Base-by-base conservation (phyloP, 1,140 invertebrate species). In the Eciton burchellii region DNA sequence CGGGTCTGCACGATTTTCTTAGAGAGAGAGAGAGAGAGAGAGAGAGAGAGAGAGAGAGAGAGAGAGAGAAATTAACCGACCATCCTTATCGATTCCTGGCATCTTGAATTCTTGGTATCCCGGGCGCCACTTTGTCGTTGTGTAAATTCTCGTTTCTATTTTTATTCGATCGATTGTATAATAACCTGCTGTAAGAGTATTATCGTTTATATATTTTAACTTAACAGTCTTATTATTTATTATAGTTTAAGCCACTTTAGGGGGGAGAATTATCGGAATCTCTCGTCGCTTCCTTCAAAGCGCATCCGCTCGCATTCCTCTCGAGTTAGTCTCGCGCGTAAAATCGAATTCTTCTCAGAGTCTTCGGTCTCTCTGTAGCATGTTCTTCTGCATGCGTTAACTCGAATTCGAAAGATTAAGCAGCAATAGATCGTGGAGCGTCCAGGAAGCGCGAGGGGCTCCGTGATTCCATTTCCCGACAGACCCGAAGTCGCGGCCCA, bases 1-100 rank as follows among this genome's bases (percentile, higher is more conserved):
- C n/a, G 49, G n/a, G 24, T 26, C 16, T 45, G 49, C 49, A 45
- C n/a, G n/a, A 70, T 68, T 77, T 66, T 66, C 19, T n/a, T n/a
- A n/a, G n/a, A n/a, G n/a, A n/a, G n/a, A n/a, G n/a, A n/a, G n/a
- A n/a, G n/a, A 26, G 2, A n/a, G 14, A 68, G 49, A 77, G 41
- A 43, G 16, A 68, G 19, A 66, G n/a, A n/a, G n/a, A n/a, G n/a
- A n/a, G n/a, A n/a, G n/a, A n/a, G n/a, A n/a, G n/a, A n/a, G n/a
- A n/a, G n/a, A n/a, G 35, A 35, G 35, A 35, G 35, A 35, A 35
- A 35, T 35, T 35, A 35, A 6, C 35, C 35, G 35, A 35, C 35
- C 6, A 35, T 35, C 35, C 2, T 6, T 35, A 35, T 35, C 35
- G 2, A 35, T 35, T 35, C 6, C 6, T 35, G 6, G n/a, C n/a